Conservation (phyloP, 2,888 invertebrate genomes). For the Spatulosminthurus flaviceps region DNA sequence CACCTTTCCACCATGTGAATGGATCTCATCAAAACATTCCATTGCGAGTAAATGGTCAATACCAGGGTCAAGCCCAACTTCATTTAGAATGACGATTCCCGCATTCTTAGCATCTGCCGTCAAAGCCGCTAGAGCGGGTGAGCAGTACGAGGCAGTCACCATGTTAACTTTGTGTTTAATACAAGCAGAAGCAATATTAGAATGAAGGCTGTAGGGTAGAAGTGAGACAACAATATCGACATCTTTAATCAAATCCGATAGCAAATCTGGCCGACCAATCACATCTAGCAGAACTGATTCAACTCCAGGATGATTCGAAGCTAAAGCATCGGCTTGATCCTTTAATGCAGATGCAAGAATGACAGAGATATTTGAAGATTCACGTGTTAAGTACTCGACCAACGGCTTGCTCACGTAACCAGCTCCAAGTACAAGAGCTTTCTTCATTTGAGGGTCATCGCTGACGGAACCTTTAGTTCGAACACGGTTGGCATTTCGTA, state of each 20-base stretch:
- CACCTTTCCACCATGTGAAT: slow-evolving; percentile 86
- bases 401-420: slow-evolving; percentile 94
- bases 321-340: slow-evolving; percentile 87
- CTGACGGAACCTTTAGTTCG: slow-evolving; percentile 49
- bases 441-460: slow-evolving; percentile 40
- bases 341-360: slow-evolving; percentile 79
- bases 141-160: slow-evolving; percentile 96
- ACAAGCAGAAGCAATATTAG: slow-evolving; percentile 82
- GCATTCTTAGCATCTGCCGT: slow-evolving; percentile 84
- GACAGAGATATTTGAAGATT: slow-evolving; percentile 35
- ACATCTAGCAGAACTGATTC: slow-evolving; percentile 86
- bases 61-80: slow-evolving; percentile 98
- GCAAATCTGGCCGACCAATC: slow-evolving; percentile 74
- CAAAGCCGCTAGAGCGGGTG: slow-evolving; percentile 81
- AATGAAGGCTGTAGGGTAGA: slow-evolving; percentile 90
- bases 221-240: slow-evolving; percentile 85
- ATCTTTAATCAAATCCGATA: slow-evolving; percentile 76
- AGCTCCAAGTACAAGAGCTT: slow-evolving; percentile 91
- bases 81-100: slow-evolving; percentile 93
- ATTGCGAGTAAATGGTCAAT: slow-evolving; percentile 96
- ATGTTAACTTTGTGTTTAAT: slow-evolving; percentile 87
- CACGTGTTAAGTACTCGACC: slow-evolving; percentile 82
- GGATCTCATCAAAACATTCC: slow-evolving; percentile 94
- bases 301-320: slow-evolving; percentile 79
- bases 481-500: slow-evolving; percentile 76